phyloP scores from a whole-genome alignment of 2,113 vertebrate species.

The Clarias batrachus region DNA sequence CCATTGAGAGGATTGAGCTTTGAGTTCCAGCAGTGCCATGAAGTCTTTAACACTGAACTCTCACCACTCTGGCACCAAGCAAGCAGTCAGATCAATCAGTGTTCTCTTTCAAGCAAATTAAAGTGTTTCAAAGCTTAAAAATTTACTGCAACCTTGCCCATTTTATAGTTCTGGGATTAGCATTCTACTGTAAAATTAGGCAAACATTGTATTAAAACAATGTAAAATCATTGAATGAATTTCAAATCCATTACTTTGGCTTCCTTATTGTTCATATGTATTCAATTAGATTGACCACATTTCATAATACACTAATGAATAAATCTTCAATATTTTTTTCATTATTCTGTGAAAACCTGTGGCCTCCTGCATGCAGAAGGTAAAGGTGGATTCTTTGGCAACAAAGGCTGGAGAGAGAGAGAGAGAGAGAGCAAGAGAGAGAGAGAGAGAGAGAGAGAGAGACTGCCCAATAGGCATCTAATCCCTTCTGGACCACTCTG shows the following conservation, averaged over 20 bases:
- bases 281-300: too few species aligned
- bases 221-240: neutral
- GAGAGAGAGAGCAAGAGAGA: neutral
- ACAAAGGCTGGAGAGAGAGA: neutral
- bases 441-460: conserved; percentile 40
- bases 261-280: conserved; percentile 2
- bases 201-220: neutral
- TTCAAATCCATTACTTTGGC: neutral
- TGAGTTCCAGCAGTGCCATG: neutral
- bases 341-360: neutral
- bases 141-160: neutral
- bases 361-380: neutral
- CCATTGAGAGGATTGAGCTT: neutral
- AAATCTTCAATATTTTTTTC: neutral
- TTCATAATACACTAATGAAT: neutral
- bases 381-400: conserved; percentile 4
- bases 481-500: conserved; percentile 65
- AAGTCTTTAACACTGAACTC: neutral
- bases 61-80: neutral
- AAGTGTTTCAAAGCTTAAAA: neutral
- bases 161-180: neutral
- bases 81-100: conserved; percentile 1
- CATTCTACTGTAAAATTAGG: neutral
- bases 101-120: neutral
- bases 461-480: conserved; percentile 59